Conservation (phyloP, 2,113 vertebrate genomes). For the Lutjanus erythropterus region DNA sequence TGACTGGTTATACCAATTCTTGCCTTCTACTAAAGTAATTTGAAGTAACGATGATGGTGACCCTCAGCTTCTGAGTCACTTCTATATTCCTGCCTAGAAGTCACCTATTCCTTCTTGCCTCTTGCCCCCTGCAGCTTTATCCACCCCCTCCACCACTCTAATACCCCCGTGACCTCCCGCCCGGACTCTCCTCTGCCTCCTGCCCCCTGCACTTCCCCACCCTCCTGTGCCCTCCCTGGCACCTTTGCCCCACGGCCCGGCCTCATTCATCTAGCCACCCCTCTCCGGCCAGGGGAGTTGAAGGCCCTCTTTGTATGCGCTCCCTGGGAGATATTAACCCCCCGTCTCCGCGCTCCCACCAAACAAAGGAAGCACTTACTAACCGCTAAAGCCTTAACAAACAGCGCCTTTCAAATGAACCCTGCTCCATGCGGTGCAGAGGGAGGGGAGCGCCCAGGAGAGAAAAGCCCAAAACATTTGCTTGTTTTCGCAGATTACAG, state of each 20-base stretch:
- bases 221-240: slow-evolving; percentile 75
- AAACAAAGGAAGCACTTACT: slow-evolving; percentile 87
- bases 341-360: slow-evolving; percentile 75
- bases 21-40: not conserved
- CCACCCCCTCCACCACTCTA: not conserved
- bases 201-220: slow-evolving; percentile 53
- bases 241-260: slow-evolving; percentile 78
- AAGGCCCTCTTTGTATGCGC: slow-evolving; percentile 84
- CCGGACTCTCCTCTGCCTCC: slow-evolving; percentile 42
- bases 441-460: slow-evolving; percentile 65
- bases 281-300: slow-evolving; percentile 80
- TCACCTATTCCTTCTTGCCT: not conserved
- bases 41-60: slow-evolving; percentile 9
- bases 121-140: slow-evolving; percentile 22
- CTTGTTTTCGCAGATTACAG: slow-evolving; percentile 78
- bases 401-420: slow-evolving; percentile 84
- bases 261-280: slow-evolving; percentile 80
- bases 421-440: slow-evolving; percentile 74
- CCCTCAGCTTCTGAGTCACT: not conserved
- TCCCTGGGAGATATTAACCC: slow-evolving; percentile 86
- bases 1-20: not conserved
- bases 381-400: slow-evolving; percentile 86
- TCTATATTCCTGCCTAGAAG: not conserved
- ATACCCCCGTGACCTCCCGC: slow-evolving; percentile 44
- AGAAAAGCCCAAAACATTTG: slow-evolving; percentile 75